Evolutionary conservation across 2,113 vertebrate species (phyloP).

Genomic region (Hiodon tergisus): DNA sequence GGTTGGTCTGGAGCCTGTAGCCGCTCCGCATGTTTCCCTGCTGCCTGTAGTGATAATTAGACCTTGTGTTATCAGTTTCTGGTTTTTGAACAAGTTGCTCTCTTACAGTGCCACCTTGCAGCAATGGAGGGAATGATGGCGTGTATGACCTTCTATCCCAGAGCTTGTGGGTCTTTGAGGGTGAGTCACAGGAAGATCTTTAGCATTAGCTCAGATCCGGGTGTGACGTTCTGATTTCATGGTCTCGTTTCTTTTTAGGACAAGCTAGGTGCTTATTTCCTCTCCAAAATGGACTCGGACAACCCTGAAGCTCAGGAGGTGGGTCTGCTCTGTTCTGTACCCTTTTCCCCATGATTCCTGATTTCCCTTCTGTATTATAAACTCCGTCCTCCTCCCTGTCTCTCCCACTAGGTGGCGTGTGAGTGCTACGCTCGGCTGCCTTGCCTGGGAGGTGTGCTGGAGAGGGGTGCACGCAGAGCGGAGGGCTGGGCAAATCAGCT

Average conservation of each 20-base stretch:
- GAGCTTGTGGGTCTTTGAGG: slow-evolving; percentile 80
- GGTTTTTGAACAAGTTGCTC: too few relatives aligned
- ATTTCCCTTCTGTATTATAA: not conserved
- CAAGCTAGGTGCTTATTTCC: slow-evolving; percentile 76
- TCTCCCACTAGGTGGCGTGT: slow-evolving; percentile 69
- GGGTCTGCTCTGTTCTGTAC: slow-evolving; percentile 7
- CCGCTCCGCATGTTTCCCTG: too few relatives aligned
- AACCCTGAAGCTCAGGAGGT: slow-evolving; percentile 76
- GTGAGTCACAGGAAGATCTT: slow-evolving; percentile 51
- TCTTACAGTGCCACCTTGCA: slow-evolving; percentile 68
- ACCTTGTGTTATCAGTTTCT: too few relatives aligned
- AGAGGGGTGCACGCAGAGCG: slow-evolving; percentile 66
- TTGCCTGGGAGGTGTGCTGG: slow-evolving; percentile 72
- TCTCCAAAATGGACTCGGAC: slow-evolving; percentile 72
- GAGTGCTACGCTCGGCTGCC: slow-evolving; percentile 75
- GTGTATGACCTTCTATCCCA: slow-evolving; percentile 78
- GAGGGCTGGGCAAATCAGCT: slow-evolving; percentile 81
- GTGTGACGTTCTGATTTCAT: not conserved
- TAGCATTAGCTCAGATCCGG: not conserved
- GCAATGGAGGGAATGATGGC: slow-evolving; percentile 82
- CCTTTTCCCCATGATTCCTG: not conserved
- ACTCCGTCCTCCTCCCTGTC: not conserved
- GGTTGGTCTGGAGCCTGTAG: too few relatives aligned
- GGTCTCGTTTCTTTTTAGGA: slow-evolving; percentile 53
- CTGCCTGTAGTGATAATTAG: too few relatives aligned